phyloP scores from a whole-genome alignment of 2,797 vertebrate genomes.

The Gambusia yucatana region DNA sequence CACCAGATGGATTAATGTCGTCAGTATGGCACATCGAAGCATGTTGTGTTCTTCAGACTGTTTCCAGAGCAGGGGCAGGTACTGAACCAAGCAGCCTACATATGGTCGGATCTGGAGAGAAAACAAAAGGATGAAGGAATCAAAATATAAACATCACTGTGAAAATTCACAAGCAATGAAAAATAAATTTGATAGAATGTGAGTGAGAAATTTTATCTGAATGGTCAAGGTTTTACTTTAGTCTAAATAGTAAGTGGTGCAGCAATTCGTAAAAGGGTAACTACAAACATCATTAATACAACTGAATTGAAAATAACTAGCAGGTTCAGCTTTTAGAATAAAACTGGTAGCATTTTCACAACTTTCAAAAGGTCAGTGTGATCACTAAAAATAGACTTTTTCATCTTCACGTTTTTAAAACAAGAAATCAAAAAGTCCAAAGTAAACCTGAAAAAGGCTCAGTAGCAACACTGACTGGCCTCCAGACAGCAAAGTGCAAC shows the following conservation, averaged over 20 bases:
- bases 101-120: slow-evolving; percentile 88
- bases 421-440: background rate
- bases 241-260: background rate
- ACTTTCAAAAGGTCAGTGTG: background rate
- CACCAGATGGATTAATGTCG: slow-evolving; percentile 92
- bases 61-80: slow-evolving; percentile 97
- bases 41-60: slow-evolving; percentile 99
- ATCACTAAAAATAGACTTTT: background rate
- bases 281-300: background rate
- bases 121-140: slow-evolving; percentile 6
- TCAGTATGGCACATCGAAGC: slow-evolving; percentile 96
- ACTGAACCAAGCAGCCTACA: slow-evolving; percentile 93
- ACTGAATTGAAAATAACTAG: background rate
- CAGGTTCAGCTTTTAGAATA: background rate
- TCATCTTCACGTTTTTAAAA: background rate
- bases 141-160: background rate
- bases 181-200: background rate
- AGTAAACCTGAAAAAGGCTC: background rate
- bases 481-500: background rate
- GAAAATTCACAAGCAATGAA: background rate
- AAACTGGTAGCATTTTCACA: background rate
- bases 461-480: background rate
- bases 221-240: background rate
- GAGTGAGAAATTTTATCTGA: background rate
- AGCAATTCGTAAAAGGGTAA: background rate